Conservation (phyloP, 2,888 invertebrate genomes). For the Monoplex corrugatus region DNA sequence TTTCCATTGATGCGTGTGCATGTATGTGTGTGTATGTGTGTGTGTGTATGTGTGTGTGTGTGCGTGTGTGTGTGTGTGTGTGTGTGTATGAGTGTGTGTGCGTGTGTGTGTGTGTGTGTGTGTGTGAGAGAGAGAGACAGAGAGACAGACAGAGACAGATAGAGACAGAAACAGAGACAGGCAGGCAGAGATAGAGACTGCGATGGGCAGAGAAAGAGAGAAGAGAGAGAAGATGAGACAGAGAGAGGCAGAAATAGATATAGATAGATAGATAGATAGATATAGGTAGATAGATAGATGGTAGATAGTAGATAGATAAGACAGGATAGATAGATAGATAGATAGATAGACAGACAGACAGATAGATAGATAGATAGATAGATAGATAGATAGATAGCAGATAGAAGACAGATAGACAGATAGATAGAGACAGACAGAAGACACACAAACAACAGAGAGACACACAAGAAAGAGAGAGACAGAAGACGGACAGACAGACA, state of each 20-base stretch:
- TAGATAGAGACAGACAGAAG: too few species aligned
- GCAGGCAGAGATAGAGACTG: slow-evolving; percentile 28
- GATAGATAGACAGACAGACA: background rate
- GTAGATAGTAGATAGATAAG: too few species aligned
- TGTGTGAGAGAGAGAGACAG: slow-evolving; percentile 8
- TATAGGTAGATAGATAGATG: too few species aligned
- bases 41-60: background rate
- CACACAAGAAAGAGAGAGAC: too few species aligned
- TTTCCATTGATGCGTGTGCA: too few species aligned
- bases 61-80: background rate
- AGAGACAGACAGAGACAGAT: slow-evolving; percentile 20
- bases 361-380: background rate
- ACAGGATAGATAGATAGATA: background rate
- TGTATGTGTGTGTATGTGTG: background rate
- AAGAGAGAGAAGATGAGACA: background rate
- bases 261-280: background rate
- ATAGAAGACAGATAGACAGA: too few species aligned
- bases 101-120: background rate
- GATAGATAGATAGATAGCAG: too few species aligned
- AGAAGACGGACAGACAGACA: too few species aligned
- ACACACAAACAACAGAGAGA: too few species aligned
- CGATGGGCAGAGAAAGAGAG: background rate
- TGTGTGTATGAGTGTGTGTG: background rate
- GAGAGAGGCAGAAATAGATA: background rate
- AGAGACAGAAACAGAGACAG: background rate